phyloP scores from a whole-genome alignment of 2,113 vertebrate genomes.

The Ictalurus furcatus region DNA sequence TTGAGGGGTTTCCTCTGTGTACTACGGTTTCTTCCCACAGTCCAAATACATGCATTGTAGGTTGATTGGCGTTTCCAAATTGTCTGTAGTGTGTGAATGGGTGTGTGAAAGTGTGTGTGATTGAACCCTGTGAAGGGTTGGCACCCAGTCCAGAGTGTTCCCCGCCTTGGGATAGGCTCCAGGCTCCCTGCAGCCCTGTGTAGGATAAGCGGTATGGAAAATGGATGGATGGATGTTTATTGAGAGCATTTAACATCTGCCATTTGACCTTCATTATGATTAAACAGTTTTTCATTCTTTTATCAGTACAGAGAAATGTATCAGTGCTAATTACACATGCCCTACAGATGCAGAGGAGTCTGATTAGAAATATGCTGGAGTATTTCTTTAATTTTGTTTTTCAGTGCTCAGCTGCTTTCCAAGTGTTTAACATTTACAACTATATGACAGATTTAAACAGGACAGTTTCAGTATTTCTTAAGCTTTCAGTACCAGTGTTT shows the following conservation, averaged over 20 bases:
- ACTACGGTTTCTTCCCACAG: no score
- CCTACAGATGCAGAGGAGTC: neutral
- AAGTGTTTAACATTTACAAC: neutral
- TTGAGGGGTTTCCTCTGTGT: no score
- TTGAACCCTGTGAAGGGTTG: no score
- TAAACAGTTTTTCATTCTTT: neutral
- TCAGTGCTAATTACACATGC: neutral
- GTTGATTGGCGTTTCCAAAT: no score
- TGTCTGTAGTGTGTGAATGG: no score
- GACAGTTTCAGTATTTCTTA: neutral
- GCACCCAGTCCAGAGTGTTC: no score
- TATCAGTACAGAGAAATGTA: neutral
- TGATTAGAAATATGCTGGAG: slow-evolving; percentile 7
- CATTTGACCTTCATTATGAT: neutral
- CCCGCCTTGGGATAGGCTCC: no score
- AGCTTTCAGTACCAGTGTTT: neutral
- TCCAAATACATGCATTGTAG: no score
- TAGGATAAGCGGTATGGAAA: no score
- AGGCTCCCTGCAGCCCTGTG: no score
- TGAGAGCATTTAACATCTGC: neutral
- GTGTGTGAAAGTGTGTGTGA: no score
- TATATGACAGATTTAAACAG: neutral
- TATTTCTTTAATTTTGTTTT: neutral
- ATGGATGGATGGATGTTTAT: neutral
- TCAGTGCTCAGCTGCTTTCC: neutral